Percentiles rank a stretch among this genome's conserved stretches.
Evolutionary conservation across 2,797 vertebrate genomes (phyloP).

Genomic region (Neosalanx taihuensis): DNA sequence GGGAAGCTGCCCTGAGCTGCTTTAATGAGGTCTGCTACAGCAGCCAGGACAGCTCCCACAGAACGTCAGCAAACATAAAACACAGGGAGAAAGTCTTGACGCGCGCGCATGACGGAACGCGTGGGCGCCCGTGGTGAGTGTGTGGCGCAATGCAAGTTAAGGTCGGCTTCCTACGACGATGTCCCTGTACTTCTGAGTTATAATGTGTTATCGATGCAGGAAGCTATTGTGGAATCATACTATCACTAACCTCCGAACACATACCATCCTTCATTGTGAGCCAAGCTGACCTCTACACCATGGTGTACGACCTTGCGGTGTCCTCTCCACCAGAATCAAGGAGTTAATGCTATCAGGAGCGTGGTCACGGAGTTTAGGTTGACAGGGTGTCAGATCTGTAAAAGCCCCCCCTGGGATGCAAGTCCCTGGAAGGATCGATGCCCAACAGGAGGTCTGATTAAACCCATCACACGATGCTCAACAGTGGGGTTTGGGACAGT

Average conservation of each 20-base stretch:
- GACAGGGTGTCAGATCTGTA: conserved; percentile 45
- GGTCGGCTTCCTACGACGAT: neutral
- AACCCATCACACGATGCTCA: conserved; percentile 48
- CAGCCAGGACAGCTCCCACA: conserved; percentile 1
- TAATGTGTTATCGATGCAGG: neutral
- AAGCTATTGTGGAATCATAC: neutral
- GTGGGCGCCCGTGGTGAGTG: neutral
- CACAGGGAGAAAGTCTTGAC: neutral
- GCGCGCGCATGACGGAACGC: neutral
- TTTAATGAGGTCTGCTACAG: conserved; percentile 54
- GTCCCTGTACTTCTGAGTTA: neutral
- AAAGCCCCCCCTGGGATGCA: conserved; percentile 51
- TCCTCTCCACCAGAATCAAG: neutral
- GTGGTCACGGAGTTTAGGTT: conserved; percentile 40
- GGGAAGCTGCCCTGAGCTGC: conserved; percentile 40
- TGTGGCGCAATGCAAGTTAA: neutral
- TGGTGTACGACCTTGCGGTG: conserved; percentile 14
- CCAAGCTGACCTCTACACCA: neutral
- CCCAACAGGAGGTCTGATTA: conserved; percentile 36
- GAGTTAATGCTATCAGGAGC: conserved; percentile 1
- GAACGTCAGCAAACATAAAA: neutral
- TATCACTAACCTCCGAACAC: too few relatives aligned
- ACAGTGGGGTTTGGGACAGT: conserved; percentile 52
- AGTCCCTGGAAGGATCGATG: conserved; percentile 62
- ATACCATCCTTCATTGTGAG: too few relatives aligned